Evolutionary conservation across 2,888 invertebrate species (phyloP), one percentile per base, ranked within the genome.

Genomic region (Apodemia hepburni): DNA sequence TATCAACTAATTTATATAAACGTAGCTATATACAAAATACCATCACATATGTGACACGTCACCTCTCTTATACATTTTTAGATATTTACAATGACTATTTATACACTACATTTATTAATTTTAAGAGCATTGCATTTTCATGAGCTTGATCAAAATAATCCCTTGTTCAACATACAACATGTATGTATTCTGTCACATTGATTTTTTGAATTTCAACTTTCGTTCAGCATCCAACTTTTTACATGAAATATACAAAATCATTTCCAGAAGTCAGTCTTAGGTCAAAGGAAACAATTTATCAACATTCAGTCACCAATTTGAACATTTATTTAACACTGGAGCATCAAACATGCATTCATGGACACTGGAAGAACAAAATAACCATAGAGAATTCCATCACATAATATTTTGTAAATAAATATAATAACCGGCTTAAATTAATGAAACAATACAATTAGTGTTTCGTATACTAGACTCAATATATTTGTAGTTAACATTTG

Each of bases 61-160:
- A 78, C 77, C 78, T 79, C 78, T 78, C 85, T 83, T 83, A 87
- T 79, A 82, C 77, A 82, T 80, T 81, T 82, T 81, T 85, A 84
- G 78, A 79, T 92, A 92, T 92, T 84, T 92, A 92, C 91, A 92
- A 82, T 89, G 85, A 90, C 90, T 91, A 89, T 82, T 66, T 64
- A 80, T 82, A 87, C 79, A 84, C 81, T 84, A 81, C 82, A 81
- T 77, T 75, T 71, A 82, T 84, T 51, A 69, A 69, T 68, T 70
- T 71, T 69, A 73, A 84, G 88, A 90, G 88, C 88, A 89, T 91
- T 89, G 87, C 82, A 84, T 84, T 82, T 76, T 75, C 75, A 79
- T 88, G 84, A 88, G 85, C 86, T 87, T 87, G 84, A 87, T 87
- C 86, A 85, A 85, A 83, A 80, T 49, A 84, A 83, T 82, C 80